Conservation (phyloP, 2,888 invertebrate species). For the Stenichneumon culpator region DNA sequence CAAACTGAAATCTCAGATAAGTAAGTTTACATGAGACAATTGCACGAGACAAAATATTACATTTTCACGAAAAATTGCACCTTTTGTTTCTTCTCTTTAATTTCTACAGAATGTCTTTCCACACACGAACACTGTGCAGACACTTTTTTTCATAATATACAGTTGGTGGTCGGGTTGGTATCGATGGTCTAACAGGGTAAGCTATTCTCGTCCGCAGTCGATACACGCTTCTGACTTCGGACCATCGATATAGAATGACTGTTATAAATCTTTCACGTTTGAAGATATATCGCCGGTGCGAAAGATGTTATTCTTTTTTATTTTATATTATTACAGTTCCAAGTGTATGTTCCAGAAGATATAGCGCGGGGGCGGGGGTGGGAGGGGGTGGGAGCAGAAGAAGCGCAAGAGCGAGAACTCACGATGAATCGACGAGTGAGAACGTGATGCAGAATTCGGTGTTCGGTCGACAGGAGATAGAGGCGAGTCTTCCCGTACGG, state of each 20-base stretch:
- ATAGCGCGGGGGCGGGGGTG: neutral
- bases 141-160: neutral
- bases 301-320: slow-evolving; percentile 30
- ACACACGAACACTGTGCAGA: neutral
- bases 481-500: slow-evolving; percentile 55
- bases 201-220: neutral
- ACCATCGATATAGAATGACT: neutral
- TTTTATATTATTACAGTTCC: slow-evolving; percentile 52
- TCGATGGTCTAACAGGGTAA: neutral
- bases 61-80: neutral
- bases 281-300: neutral
- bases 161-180: neutral
- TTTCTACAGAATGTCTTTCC: neutral
- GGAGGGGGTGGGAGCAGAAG: neutral
- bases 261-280: neutral
- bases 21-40: neutral
- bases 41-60: neutral
- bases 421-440: slow-evolving; percentile 55
- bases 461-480: slow-evolving; percentile 42
- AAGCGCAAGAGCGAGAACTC: slow-evolving; percentile 52
- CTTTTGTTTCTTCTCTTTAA: neutral
- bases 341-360: slow-evolving; percentile 28
- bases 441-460: slow-evolving; percentile 38
- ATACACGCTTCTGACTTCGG: neutral
- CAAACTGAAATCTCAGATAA: neutral